Base-by-base conservation (phyloP, 2,888 invertebrate species). In the Eupithecia tripunctaria region DNA sequence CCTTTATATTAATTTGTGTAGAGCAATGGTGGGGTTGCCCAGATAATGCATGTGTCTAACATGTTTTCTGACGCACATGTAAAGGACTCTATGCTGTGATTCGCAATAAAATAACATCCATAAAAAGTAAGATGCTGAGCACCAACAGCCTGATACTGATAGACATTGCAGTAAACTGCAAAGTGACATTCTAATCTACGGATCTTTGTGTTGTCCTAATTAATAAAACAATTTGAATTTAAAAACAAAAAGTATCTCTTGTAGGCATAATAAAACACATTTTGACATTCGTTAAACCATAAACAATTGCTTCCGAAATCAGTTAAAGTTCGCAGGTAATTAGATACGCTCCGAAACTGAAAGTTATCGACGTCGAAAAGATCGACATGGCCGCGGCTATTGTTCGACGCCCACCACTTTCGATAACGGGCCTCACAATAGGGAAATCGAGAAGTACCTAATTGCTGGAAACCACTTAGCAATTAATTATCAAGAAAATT, bases 311-410 rank as follows among this genome's bases (percentile, higher is more conserved):
- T 63, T 63, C 36, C 63, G 21, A 32, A 63, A 63, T 64, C 21
- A 64, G 32, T 36, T 32, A 62, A 32, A 36, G 62, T 64, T 64
- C 21, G 64, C 47, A 29, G 25, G 36, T 36, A 36, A 64, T 64
- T 69, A 64, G 36, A 56, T 15, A n/a, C 18, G 66, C 43, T 65
- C 27, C 81, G 86, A 86, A 88, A 86, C 86, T 87, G 81, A 81
- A 77, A 78, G 83, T 85, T 87, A 86, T 85, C 84, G 84, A 79
- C 79, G 76, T 81, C 76, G 78, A 83, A 84, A 82, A 78, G 65
- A 76, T 78, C 74, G 74, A 72, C 60, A 65, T 76, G 76, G 74
- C 73, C 25, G 25, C 36, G 70, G 73, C 78, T 76, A 80, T 79
- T 82, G 81, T 80, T 78, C 73, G 47, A 60, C 69, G 63, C 78